Percentiles rank a stretch among this genome's conserved stretches.
phyloP scores from a whole-genome alignment of 2,888 invertebrate genomes.

The Trilocha varians region DNA sequence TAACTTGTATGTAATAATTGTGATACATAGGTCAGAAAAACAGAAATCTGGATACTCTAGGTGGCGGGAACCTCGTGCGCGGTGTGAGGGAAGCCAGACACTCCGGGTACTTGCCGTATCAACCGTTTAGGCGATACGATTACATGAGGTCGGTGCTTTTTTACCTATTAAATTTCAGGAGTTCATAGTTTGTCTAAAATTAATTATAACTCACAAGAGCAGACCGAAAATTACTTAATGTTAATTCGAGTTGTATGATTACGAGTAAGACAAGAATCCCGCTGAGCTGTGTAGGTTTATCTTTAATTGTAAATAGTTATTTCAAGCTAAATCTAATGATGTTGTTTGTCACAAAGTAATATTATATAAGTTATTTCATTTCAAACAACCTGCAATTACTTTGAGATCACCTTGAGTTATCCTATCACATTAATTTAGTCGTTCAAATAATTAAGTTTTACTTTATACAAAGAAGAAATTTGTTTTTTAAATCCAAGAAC shows the following conservation, averaged over 20 bases:
- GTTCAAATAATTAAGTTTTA: too few species aligned
- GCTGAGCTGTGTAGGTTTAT: background rate
- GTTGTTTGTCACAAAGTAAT: too few species aligned
- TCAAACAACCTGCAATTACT: too few species aligned
- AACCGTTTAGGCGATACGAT: conserved; percentile 33
- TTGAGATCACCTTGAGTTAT: too few species aligned
- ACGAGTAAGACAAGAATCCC: background rate
- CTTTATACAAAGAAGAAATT: too few species aligned
- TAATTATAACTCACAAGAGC: too few species aligned
- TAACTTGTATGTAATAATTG: conserved; percentile 2
- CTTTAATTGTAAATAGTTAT: background rate
- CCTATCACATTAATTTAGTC: too few species aligned
- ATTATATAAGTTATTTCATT: too few species aligned
- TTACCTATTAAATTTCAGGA: background rate
- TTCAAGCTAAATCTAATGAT: background rate
- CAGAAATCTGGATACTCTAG: conserved; percentile 44
- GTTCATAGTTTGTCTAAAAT: background rate
- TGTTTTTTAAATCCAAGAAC: too few species aligned
- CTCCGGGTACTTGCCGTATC: conserved; percentile 35
- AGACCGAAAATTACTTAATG: too few species aligned
- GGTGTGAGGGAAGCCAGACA: conserved; percentile 47
- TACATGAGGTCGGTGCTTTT: conserved; percentile 29
- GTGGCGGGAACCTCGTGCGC: conserved; percentile 55
- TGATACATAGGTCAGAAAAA: conserved; percentile 50
- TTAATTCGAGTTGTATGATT: background rate